A percentile compares a stretch with the other conserved stretches of the same genome.
Evolutionary conservation across 1,140 invertebrate genomes (phyloP).

Genomic region (Colletes gigas): DNA sequence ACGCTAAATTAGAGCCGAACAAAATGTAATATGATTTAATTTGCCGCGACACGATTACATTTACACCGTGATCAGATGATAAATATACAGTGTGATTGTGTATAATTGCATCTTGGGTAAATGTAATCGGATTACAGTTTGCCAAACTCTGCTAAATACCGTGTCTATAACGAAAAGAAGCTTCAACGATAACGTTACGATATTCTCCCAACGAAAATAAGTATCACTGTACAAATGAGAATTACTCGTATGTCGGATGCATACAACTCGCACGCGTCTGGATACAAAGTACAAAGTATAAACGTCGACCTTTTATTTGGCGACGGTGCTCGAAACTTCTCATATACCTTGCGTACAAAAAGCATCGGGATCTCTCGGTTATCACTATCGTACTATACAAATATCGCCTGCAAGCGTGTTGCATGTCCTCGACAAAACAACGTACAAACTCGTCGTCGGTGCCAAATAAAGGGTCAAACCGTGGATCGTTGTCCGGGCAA

Average conservation of each 20-base stretch:
- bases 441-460: too few species aligned
- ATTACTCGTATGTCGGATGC: conserved; percentile 22
- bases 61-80: too few species aligned
- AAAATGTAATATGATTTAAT: too few species aligned
- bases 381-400: not conserved
- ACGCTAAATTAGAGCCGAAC: too few species aligned
- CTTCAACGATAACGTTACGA: conserved; percentile 31
- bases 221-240: conserved; percentile 56
- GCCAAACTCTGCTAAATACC: too few species aligned
- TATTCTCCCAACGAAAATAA: conserved; percentile 33
- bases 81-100: too few species aligned
- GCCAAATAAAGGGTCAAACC: conserved; percentile 41
- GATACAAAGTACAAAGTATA: conserved; percentile 24
- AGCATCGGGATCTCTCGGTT: not conserved
- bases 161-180: conserved; percentile 36
- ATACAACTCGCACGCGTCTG: conserved; percentile 10
- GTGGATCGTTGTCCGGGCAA: too few species aligned
- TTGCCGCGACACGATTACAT: too few species aligned
- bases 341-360: not conserved
- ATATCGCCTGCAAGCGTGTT: not conserved
- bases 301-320: conserved; percentile 39
- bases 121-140: too few species aligned
- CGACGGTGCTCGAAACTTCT: not conserved
- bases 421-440: too few species aligned
- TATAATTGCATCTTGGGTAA: too few species aligned